These are phyloP conservation scores for Synanthedon myopaeformis DNA, from an alignment of 2,888 invertebrate genomes.

Conservation along the genomic window DNA sequence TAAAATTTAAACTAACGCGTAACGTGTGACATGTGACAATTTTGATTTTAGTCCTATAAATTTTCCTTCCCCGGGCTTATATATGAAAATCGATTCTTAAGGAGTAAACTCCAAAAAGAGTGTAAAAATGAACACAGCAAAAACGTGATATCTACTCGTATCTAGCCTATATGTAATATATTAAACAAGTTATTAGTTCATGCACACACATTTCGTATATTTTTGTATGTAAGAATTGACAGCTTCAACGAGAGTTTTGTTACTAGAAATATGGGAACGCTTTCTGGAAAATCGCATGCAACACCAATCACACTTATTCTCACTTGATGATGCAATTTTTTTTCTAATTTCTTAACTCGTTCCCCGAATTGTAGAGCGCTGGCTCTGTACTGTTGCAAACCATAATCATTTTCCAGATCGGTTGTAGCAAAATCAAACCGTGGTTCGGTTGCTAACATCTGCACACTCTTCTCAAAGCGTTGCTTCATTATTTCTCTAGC, in stretches of 20 bases:
- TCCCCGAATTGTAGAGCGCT: constrained; percentile 87
- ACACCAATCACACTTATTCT: constrained; percentile 39
- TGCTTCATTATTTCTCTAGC: constrained; percentile 78
- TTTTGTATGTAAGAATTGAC: neutral
- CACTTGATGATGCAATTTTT: constrained; percentile 59
- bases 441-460: constrained; percentile 85
- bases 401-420: constrained; percentile 83
- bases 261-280: no score
- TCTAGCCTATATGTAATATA: no score
- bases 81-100: no score
- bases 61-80: no score
- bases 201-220: neutral
- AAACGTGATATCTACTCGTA: no score
- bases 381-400: constrained; percentile 86
- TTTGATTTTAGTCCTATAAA: no score
- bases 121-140: no score
- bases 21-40: no score
- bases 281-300: constrained; percentile 25
- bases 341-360: constrained; percentile 82
- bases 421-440: constrained; percentile 69
- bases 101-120: no score
- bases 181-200: neutral
- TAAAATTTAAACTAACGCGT: no score
- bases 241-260: neutral
- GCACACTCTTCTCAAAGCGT: constrained; percentile 87